Evolutionary conservation across 2,888 invertebrate species (phyloP).

Genomic region (Hypselothyrea guttata): DNA sequence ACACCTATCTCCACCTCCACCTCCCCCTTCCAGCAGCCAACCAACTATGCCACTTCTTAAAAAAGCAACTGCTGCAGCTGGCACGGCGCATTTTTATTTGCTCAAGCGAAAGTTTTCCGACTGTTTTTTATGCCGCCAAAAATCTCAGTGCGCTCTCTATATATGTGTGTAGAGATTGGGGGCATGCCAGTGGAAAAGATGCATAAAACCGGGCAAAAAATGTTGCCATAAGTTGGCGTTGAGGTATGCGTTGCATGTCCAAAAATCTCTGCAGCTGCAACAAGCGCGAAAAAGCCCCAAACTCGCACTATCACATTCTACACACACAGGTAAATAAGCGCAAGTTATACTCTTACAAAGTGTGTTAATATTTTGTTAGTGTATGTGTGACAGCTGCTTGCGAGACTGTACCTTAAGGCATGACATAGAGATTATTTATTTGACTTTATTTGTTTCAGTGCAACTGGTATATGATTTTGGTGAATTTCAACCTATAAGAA

Average conservation of each 20-base stretch:
- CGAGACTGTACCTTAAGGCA: too few species aligned
- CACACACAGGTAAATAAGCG: constrained; percentile 13
- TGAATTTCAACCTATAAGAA: too few species aligned
- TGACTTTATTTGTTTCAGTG: too few species aligned
- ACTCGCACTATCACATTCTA: constrained; percentile 2
- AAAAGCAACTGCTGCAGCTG: constrained; percentile 35
- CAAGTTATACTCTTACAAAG: too few species aligned
- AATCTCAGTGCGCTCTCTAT: constrained; percentile 25
- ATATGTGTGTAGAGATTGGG: background rate
- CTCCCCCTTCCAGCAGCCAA: background rate
- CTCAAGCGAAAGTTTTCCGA: constrained; percentile 43
- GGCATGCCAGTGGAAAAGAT: constrained; percentile 6
- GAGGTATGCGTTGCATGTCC: constrained; percentile 54
- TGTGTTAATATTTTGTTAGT: too few species aligned
- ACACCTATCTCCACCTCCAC: background rate
- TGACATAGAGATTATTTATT: too few species aligned
- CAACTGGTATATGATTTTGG: too few species aligned
- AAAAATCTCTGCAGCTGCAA: constrained; percentile 59
- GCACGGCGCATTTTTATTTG: constrained; percentile 49
- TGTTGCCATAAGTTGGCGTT: constrained; percentile 52
- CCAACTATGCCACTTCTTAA: background rate
- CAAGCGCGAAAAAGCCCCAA: constrained; percentile 17
- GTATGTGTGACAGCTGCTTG: too few species aligned
- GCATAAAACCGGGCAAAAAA: constrained; percentile 50
- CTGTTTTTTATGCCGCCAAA: constrained; percentile 12